Evolutionary conservation across 2,888 invertebrate species (phyloP).

Genomic region (Netelia virgata): DNA sequence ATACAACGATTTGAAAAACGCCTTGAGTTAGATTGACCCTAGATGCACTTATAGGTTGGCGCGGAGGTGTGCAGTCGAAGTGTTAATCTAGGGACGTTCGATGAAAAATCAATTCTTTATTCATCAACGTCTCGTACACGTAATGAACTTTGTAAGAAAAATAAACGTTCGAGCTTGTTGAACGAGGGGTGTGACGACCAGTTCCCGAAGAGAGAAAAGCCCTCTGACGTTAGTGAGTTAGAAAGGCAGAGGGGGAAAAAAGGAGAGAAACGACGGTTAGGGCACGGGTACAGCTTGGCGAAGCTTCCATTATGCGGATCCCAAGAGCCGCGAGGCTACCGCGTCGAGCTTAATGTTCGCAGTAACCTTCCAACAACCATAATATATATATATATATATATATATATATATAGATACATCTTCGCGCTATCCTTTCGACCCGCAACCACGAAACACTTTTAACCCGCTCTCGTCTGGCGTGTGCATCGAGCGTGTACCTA

Average conservation of each 20-base stretch:
- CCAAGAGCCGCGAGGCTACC: slow-evolving; percentile 47
- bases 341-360: slow-evolving; percentile 64
- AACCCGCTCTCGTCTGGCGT: slow-evolving; percentile 21
- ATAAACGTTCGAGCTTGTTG: slow-evolving; percentile 42
- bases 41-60: no score
- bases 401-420: no score
- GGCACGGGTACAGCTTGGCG: slow-evolving; percentile 10
- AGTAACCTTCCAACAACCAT: slow-evolving; percentile 45
- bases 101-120: no score
- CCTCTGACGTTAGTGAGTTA: slow-evolving; percentile 9
- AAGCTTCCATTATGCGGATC: slow-evolving; percentile 56
- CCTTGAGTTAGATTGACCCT: no score
- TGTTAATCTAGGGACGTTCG: no score
- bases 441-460: slow-evolving; percentile 58
- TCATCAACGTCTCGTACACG: no score
- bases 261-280: slow-evolving; percentile 24
- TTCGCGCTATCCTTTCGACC: not conserved
- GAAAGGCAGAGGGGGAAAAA: not conserved
- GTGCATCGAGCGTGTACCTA: slow-evolving; percentile 5
- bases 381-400: not conserved
- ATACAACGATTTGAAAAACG: no score
- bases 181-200: not conserved
- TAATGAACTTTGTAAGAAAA: slow-evolving; percentile 33
- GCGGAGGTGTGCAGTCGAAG: no score
- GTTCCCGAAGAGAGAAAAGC: not conserved